Evolutionary conservation across 2,888 invertebrate species (phyloP).

Genomic region (Cheilosia grossa): DNA sequence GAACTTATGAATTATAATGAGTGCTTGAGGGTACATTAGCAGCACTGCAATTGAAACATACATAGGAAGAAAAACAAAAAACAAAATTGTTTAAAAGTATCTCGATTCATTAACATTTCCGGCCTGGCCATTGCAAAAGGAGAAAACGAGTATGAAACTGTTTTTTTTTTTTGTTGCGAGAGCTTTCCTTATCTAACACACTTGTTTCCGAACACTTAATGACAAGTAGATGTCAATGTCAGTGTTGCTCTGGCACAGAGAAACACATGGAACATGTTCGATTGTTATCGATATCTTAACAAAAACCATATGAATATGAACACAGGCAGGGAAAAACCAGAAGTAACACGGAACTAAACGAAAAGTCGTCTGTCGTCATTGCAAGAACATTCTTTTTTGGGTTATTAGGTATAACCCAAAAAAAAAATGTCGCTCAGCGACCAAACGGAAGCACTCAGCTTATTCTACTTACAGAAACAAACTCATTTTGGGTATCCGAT

Average conservation of each 20-base stretch:
- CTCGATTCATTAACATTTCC: conserved; percentile 46
- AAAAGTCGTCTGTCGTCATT: neutral
- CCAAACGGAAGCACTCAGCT: too few relatives aligned
- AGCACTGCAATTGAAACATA: neutral
- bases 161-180: neutral
- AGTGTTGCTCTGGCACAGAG: neutral
- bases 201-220: conserved; percentile 4
- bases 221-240: conserved; percentile 31
- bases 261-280: conserved; percentile 12
- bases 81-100: conserved; percentile 5
- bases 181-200: conserved; percentile 19
- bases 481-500: too few relatives aligned
- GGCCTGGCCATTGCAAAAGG: conserved; percentile 21
- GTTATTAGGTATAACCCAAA: too few relatives aligned
- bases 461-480: too few relatives aligned
- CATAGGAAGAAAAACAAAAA: neutral
- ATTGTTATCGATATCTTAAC: conserved; percentile 1
- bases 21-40: conserved; percentile 9
- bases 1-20: conserved; percentile 46
- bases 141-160: conserved; percentile 13
- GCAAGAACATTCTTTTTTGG: neutral
- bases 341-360: neutral
- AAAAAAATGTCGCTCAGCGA: too few relatives aligned
- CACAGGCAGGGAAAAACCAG: neutral
- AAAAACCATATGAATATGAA: neutral